Conservation (phyloP, 2,888 invertebrate species). For the Drosophila falleni region DNA sequence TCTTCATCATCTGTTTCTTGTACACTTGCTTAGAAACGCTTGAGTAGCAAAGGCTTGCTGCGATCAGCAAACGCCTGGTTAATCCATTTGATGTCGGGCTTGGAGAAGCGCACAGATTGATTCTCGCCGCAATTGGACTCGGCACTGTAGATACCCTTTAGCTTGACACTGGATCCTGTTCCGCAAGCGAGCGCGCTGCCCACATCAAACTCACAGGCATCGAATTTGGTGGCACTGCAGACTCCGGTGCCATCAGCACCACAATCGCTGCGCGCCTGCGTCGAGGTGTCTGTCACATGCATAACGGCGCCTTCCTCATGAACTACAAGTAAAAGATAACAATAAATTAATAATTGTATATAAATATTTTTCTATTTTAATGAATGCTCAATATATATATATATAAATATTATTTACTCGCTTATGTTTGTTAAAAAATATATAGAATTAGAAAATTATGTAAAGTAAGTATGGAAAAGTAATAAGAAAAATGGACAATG, state of each 20-base stretch:
- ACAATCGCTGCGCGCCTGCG: constrained; percentile 87
- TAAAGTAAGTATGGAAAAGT: too few species aligned
- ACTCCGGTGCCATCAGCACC: constrained; percentile 84
- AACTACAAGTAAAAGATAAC: constrained; percentile 86
- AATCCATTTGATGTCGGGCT: constrained; percentile 88
- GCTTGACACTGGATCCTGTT: constrained; percentile 88
- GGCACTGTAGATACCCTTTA: constrained; percentile 91
- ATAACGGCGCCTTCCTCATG: constrained; percentile 91
- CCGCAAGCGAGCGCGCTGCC: constrained; percentile 94
- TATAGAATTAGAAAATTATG: too few species aligned
- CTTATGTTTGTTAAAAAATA: too few species aligned
- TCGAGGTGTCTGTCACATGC: constrained; percentile 90
- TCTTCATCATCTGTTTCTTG: constrained; percentile 22
- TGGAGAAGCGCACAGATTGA: constrained; percentile 87
- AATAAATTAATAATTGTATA: background rate
- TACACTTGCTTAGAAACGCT: constrained; percentile 57
- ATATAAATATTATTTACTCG: too few species aligned
- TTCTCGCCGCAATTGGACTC: constrained; percentile 90
- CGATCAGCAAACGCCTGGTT: constrained; percentile 81
- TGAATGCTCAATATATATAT: too few species aligned
- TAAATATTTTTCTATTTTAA: too few species aligned
- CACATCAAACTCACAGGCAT: constrained; percentile 92
- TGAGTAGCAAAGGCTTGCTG: constrained; percentile 78
- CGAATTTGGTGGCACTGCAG: constrained; percentile 89
- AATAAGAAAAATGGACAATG: too few species aligned